Evolutionary conservation across 1,140 invertebrate species (phyloP).

Genomic region (Cataglyphis hispanica): DNA sequence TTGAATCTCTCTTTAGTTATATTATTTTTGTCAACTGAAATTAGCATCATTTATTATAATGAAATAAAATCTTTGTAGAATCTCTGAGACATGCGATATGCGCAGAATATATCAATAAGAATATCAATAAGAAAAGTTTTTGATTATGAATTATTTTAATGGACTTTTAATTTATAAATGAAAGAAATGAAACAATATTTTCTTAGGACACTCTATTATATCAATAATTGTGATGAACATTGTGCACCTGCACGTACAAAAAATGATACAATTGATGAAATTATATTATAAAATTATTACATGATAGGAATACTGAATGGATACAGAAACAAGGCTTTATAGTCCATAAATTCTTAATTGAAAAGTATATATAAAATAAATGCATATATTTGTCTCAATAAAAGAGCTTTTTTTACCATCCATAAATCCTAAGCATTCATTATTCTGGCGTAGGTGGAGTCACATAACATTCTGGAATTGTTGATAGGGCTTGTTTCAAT

Average conservation of each 20-base stretch:
- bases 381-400: constrained; percentile 19
- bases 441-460: constrained; percentile 63
- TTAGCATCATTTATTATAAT: constrained; percentile 2
- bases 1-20: too few relatives aligned
- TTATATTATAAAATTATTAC: constrained; percentile 22
- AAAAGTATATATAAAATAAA: constrained; percentile 9
- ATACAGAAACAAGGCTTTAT: not conserved
- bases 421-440: not conserved
- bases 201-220: not conserved
- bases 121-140: not conserved
- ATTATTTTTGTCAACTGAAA: not conserved
- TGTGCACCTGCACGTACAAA: constrained; percentile 21
- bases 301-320: not conserved
- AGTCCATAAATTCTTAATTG: not conserved
- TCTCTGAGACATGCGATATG: not conserved
- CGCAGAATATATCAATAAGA: not conserved
- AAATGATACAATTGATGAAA: constrained; percentile 18
- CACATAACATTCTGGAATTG: constrained; percentile 79
- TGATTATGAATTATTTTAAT: not conserved
- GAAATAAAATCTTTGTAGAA: not conserved
- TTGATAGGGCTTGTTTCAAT: constrained; percentile 77
- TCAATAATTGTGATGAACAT: constrained; percentile 11
- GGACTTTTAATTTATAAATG: not conserved
- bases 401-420: constrained; percentile 7
- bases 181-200: not conserved